Evolutionary conservation across 2,113 vertebrate species (phyloP), one percentile per base, ranked within the genome.

Genomic region (Tretioscincus oriximinensis): DNA sequence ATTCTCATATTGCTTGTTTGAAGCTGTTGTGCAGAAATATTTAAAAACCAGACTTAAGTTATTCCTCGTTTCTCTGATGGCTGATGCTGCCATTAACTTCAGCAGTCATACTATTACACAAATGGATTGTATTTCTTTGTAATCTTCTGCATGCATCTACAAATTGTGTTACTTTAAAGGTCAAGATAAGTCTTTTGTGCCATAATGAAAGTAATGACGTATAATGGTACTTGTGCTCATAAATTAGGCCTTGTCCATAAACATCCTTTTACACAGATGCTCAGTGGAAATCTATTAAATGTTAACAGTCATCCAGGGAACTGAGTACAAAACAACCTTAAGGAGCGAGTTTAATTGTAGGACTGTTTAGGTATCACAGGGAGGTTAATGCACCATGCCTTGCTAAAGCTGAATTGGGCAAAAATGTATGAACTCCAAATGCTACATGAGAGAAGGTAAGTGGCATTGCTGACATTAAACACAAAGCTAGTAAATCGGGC

Each of bases 101-200:
- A 90, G 79, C 49, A 87, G 85, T 77, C 87, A 86, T 78, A 76
- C 88, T 86, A 91, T 93, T 86, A 91, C 84, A 91, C 77, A 93
- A 94, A 93, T 84, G 41, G 89, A 72, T 86, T 91, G 75, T 85
- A 81, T 86, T 92, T 93, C 87, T 90, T 90, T 81, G 88, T 92
- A 92, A 92, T 76, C 80, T 86, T 89, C 84, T 84, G 79, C 76
- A 84, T 87, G 84, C 79, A 89, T 83, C 86, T 89, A 88, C 49
- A 93, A 93, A 95, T 83, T 88, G 80, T 90, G 86, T 91, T 93
- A 87, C 88, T 89, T 93, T 91, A 93, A 95, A 95, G 91, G 85
- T 82, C 90, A 94, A 92, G 87, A 94, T 89, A 91, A 93, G 85
- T 81, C 88, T 92, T 94, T 92, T 88, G 90, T 90, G 82, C 77